Percentiles rank a stretch among this genome's conserved stretches.
phyloP scores from a whole-genome alignment of 2,888 invertebrate genomes.

The Muscina levida region DNA sequence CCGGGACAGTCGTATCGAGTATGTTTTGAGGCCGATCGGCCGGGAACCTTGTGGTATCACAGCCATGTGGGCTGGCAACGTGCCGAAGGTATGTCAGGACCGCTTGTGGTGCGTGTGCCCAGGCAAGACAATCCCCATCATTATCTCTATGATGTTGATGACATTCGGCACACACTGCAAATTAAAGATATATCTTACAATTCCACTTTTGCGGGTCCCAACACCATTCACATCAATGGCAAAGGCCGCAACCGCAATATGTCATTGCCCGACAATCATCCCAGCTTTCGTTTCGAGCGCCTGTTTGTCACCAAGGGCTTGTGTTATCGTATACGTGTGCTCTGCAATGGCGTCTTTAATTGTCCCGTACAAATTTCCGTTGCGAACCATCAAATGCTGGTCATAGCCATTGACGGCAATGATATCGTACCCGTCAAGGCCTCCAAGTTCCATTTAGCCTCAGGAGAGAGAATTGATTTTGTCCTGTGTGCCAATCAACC shows the following conservation, averaged over 20 bases:
- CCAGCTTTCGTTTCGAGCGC: slow-evolving; percentile 72
- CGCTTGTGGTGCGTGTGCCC: slow-evolving; percentile 71
- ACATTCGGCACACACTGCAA: slow-evolving; percentile 73
- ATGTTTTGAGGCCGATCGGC: slow-evolving; percentile 72
- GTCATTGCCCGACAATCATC: slow-evolving; percentile 70
- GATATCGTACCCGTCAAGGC: slow-evolving; percentile 75
- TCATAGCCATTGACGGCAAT: slow-evolving; percentile 75
- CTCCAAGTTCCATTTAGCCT: slow-evolving; percentile 74
- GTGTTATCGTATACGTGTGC: slow-evolving; percentile 74
- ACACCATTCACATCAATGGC: slow-evolving; percentile 76
- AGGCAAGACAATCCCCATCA: slow-evolving; percentile 70
- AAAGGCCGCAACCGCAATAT: slow-evolving; percentile 74
- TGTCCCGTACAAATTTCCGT: slow-evolving; percentile 76
- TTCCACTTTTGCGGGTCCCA: slow-evolving; percentile 57
- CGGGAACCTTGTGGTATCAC: slow-evolving; percentile 75
- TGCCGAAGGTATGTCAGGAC: slow-evolving; percentile 73
- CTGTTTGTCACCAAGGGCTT: slow-evolving; percentile 71
- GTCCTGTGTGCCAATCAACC: slow-evolving; percentile 74
- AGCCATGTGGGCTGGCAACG: slow-evolving; percentile 76
- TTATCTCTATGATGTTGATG: slow-evolving; percentile 74
- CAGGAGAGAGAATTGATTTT: slow-evolving; percentile 75
- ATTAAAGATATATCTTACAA: slow-evolving; percentile 71
- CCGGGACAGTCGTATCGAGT: slow-evolving; percentile 74
- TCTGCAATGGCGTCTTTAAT: slow-evolving; percentile 74
- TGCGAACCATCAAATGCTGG: slow-evolving; percentile 73